Base-by-base conservation (phyloP, 1,140 invertebrate genomes). In the Calliopsis andreniformis region DNA sequence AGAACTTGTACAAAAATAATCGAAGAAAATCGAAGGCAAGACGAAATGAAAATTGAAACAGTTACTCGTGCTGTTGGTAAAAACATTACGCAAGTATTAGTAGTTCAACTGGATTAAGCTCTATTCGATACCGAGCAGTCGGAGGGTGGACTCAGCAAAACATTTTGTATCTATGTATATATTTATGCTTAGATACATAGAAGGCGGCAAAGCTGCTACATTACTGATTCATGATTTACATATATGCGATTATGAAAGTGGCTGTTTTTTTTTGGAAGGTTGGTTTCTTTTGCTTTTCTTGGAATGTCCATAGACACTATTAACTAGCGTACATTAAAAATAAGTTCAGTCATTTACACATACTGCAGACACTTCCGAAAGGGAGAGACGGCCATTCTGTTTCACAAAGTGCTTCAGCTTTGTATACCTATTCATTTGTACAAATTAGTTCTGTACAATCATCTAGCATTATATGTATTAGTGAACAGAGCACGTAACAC, bases 301-400 rank as follows among this genome's bases (percentile, higher is more conserved):
- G 86, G 86, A 87, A 87, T 87, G 86, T 85, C 67, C 59, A 80
- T 80, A 72, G 49, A 79, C 55, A 79, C 67, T 87, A 87, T 86
- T 59, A 87, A 78, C 85, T 89, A 89, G 79, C 76, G 73, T 79
- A 84, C 82, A 76, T 87, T 87, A 87, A 88, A 88, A 89, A 86
- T 87, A 88, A 87, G 67, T 85, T 87, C 79, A 88, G 79, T 87
- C 85, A 88, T 87, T 88, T 88, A 86, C 79, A 88, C 61, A 42
- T 76, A 80, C 64, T 80, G 85, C 78, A 70, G 69, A 87, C 77
- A 53, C 71, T 89, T 87, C 86, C 84, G 79, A 87, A 87, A 69
- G 80, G 80, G 78, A 80, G 79, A 82, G 68, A 77, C 76, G 78
- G 79, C 55, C 78, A 63, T 78, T 72, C 47, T 68, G 55, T 85